phyloP scores from a whole-genome alignment of 2,113 vertebrate genomes.

The Sclerurus mexicanus region DNA sequence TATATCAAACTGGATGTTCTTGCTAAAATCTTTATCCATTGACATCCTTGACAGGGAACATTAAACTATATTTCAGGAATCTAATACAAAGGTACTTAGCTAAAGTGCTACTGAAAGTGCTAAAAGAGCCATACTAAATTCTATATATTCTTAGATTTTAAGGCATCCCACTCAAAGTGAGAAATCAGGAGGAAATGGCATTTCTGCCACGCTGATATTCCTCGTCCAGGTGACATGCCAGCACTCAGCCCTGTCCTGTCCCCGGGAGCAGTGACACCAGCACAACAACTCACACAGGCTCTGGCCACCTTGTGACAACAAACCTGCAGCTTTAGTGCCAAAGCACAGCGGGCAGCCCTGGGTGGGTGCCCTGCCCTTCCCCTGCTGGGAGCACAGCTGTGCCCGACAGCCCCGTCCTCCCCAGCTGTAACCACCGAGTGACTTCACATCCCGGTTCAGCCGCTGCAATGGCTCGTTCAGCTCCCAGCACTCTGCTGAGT shows the following conservation, averaged over 20 bases:
- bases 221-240: neutral
- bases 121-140: too few relatives aligned
- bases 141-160: too few relatives aligned
- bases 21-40: too few relatives aligned
- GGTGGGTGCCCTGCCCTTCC: neutral
- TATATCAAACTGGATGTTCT: too few relatives aligned
- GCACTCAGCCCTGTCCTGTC: neutral
- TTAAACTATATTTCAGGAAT: too few relatives aligned
- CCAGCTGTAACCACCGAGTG: neutral
- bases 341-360: neutral
- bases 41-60: too few relatives aligned
- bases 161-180: neutral
- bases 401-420: fast-evolving
- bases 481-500: neutral
- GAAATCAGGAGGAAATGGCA: neutral
- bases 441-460: neutral
- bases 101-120: too few relatives aligned
- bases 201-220: neutral
- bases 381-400: neutral
- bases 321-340: neutral
- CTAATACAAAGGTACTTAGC: too few relatives aligned
- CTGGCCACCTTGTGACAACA: neutral
- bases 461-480: neutral
- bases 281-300: too few relatives aligned
- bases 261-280: neutral